phyloP scores from a whole-genome alignment of 2,888 invertebrate species.

The Drosophila subquinaria region DNA sequence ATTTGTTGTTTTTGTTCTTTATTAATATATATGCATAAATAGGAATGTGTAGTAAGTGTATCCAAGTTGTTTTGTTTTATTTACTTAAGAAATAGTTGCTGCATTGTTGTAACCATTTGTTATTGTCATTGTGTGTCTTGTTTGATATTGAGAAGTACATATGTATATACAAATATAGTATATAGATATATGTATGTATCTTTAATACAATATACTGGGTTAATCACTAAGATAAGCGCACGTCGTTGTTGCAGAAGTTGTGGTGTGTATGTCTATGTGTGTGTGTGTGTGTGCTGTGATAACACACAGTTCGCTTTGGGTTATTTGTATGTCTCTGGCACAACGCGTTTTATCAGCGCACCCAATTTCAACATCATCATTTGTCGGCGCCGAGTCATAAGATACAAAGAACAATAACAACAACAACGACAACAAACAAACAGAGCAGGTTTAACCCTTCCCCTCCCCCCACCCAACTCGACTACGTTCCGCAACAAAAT shows the following conservation, averaged over 20 bases:
- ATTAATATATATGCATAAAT: conserved; percentile 16
- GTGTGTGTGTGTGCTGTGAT: conserved; percentile 25
- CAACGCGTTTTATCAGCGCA: conserved; percentile 63
- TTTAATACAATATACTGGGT: conserved; percentile 58
- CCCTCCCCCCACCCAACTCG: background rate
- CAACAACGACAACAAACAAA: conserved; percentile 13
- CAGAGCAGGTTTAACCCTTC: background rate
- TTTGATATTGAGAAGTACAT: conserved; percentile 2
- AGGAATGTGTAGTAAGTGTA: conserved; percentile 6
- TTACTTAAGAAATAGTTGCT: conserved; percentile 24
- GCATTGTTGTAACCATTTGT: background rate
- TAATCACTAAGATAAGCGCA: conserved; percentile 68
- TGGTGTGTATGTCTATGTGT: background rate
- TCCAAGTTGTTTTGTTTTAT: conserved; percentile 24
- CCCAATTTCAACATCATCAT: conserved; percentile 68
- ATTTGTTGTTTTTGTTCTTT: conserved; percentile 41
- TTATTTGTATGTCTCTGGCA: conserved; percentile 33
- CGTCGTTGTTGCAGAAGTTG: conserved; percentile 15
- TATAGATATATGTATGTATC: conserved; percentile 39
- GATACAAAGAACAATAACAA: conserved; percentile 45
- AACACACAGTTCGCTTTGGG: conserved; percentile 15
- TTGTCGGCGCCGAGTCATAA: conserved; percentile 62
- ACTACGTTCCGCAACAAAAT: conserved; percentile 9
- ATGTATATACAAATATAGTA: conserved; percentile 4
- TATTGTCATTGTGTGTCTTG: conserved; percentile 17